Conservation (phyloP, 2,888 invertebrate genomes). For the Dicranocentrus wangi region DNA sequence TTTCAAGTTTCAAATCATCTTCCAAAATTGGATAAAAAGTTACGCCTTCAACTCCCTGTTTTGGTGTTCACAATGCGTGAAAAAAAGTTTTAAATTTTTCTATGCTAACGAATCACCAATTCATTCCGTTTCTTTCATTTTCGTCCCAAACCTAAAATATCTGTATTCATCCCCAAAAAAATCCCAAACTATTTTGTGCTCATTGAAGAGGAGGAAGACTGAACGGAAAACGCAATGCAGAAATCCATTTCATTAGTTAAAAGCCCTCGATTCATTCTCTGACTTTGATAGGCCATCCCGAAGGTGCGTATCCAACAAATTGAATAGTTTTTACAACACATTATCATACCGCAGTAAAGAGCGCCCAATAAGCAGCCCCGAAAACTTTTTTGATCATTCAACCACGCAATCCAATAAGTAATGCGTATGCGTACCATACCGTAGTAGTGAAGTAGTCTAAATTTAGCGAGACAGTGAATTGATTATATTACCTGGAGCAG, state of each 20-base stretch:
- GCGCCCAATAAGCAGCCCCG: neutral
- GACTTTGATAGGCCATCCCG: neutral
- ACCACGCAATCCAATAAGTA: neutral
- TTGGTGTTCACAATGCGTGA: neutral
- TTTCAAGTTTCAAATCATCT: neutral
- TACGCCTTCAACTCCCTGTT: neutral
- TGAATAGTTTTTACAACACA: too few relatives aligned
- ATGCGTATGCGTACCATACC: too few relatives aligned
- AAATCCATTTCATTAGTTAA: neutral
- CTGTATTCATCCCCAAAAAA: too few relatives aligned
- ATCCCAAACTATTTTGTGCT: too few relatives aligned
- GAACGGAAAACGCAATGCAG: too few relatives aligned
- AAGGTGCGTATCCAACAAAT: too few relatives aligned
- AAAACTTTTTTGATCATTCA: neutral
- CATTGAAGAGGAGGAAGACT: too few relatives aligned
- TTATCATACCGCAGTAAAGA: neutral
- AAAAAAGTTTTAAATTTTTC: neutral
- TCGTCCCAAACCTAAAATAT: neutral
- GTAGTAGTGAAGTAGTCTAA: too few relatives aligned
- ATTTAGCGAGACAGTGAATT: too few relatives aligned
- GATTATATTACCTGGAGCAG: too few relatives aligned
- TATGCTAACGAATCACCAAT: neutral
- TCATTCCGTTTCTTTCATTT: neutral
- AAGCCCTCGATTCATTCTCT: neutral
- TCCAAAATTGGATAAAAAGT: constrained; percentile 12